phyloP scores from a whole-genome alignment of 2,797 vertebrate species.

The Lepilemur septentrionalis region DNA sequence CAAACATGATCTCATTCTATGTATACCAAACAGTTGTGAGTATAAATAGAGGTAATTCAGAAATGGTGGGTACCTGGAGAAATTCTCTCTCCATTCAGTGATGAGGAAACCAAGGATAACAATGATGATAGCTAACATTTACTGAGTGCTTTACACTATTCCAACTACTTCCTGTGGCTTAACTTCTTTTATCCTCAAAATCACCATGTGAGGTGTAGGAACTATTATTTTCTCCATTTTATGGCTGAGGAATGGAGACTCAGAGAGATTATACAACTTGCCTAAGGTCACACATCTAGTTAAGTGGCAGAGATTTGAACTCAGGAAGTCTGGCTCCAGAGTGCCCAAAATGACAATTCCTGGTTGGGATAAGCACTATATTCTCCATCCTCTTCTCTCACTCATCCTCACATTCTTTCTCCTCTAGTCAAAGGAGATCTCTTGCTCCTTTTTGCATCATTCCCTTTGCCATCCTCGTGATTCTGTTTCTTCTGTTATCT shows the following conservation, averaged over 20 bases:
- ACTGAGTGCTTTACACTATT: not conserved
- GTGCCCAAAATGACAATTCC: not conserved
- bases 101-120: slow-evolving; percentile 10
- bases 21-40: not conserved
- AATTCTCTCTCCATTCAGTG: not conserved
- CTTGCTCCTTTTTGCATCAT: not conserved
- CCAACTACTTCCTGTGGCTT: not conserved
- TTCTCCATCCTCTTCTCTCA: not conserved
- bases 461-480: not conserved
- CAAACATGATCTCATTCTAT: not conserved
- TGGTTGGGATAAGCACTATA: not conserved
- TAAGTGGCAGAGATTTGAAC: slow-evolving; percentile 25
- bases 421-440: not conserved
- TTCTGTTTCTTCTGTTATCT: not conserved
- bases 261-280: not conserved
- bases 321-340: not conserved
- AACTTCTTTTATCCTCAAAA: not conserved
- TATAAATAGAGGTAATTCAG: slow-evolving; percentile 10
- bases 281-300: not conserved
- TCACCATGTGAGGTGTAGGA: not conserved
- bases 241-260: not conserved
- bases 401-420: not conserved
- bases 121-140: slow-evolving; percentile 1
- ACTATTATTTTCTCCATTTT: slow-evolving; percentile 1
- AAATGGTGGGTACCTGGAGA: not conserved